Conservation (phyloP, 2,797 vertebrate species). For the Gadopsis bispinosus region DNA sequence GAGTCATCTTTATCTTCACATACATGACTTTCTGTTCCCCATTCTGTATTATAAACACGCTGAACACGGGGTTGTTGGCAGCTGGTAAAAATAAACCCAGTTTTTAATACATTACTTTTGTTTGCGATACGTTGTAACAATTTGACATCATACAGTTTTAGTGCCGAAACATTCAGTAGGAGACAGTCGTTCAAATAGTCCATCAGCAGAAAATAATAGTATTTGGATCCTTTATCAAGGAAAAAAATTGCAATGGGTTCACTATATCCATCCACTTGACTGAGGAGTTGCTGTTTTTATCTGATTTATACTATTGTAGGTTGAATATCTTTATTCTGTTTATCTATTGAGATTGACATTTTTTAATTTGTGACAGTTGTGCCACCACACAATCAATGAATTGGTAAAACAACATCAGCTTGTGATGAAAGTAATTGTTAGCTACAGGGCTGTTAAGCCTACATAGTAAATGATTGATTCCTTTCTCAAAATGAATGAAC, state of each 20-base stretch:
- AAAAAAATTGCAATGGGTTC: neutral
- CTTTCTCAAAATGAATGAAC: neutral
- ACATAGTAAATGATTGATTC: neutral
- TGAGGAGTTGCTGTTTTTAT: neutral
- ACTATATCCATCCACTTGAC: neutral
- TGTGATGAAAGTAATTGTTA: accelerated
- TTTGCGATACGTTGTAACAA: neutral
- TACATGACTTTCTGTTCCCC: neutral
- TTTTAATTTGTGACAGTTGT: neutral
- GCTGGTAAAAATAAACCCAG: neutral
- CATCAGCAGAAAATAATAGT: neutral
- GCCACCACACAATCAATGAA: neutral
- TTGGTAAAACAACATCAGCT: neutral
- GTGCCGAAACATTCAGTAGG: neutral
- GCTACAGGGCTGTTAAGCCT: neutral
- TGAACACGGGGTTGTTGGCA: neutral
- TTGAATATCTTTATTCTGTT: neutral
- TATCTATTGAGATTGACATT: neutral
- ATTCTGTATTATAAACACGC: neutral
- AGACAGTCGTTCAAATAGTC: neutral
- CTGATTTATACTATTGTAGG: neutral
- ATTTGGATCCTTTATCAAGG: neutral
- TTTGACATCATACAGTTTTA: neutral
- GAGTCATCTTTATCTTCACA: constrained; percentile 7
- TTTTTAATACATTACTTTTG: neutral